Evolutionary conservation across 2,888 invertebrate genomes (phyloP).

Genomic region (Coecobrya sp.): DNA sequence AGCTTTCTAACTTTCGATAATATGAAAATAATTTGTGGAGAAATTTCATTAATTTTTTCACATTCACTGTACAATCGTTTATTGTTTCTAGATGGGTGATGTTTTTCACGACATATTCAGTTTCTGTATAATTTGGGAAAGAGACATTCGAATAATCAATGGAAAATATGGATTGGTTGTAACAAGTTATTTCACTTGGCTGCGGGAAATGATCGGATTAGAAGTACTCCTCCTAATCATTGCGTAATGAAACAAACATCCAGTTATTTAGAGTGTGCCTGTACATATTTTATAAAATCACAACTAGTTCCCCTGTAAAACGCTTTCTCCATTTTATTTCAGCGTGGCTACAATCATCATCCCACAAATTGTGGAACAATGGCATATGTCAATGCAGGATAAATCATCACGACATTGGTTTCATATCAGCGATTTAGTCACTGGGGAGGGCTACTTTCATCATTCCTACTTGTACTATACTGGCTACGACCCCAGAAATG

Average conservation of each 20-base stretch:
- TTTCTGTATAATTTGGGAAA: conserved; percentile 54
- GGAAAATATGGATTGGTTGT: conserved; percentile 55
- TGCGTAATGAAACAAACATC: no score
- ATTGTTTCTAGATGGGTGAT: conserved; percentile 6
- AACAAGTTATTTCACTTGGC: conserved; percentile 73
- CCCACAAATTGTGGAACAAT: conserved; percentile 43
- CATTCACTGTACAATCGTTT: no score
- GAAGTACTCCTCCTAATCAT: not conserved
- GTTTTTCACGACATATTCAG: conserved; percentile 26
- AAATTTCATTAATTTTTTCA: no score
- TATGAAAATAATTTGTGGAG: no score
- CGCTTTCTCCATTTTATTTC: conserved; percentile 9
- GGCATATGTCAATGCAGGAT: no score
- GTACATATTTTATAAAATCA: no score
- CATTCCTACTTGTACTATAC: conserved; percentile 67
- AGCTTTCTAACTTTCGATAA: no score
- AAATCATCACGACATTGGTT: not conserved
- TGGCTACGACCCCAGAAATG: conserved; percentile 36
- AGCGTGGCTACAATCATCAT: conserved; percentile 23
- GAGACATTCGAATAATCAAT: conserved; percentile 64
- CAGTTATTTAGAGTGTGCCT: no score
- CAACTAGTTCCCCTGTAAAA: no score
- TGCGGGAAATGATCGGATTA: conserved; percentile 50
- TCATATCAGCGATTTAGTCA: not conserved
- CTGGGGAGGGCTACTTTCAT: conserved; percentile 59